phyloP scores from a whole-genome alignment of 1,140 invertebrate genomes.

The Brachionus calyciflorus region DNA sequence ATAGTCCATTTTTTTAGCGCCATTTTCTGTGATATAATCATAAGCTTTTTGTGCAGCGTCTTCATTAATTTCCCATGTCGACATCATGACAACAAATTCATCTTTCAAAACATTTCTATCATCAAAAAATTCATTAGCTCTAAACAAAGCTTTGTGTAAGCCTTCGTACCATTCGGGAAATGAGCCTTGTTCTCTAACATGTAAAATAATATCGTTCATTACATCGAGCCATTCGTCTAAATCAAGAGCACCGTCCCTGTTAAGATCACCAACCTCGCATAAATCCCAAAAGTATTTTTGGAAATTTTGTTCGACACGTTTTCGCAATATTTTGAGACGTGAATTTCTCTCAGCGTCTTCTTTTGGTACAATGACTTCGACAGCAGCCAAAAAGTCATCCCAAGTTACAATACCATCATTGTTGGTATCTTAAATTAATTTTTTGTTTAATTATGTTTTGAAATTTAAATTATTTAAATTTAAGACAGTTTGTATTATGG shows the following conservation, averaged over 20 bases:
- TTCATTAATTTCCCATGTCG: constrained; percentile 46
- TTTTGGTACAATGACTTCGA: constrained; percentile 39
- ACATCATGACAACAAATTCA: constrained; percentile 43
- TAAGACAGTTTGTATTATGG: no score
- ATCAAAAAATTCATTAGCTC: constrained; percentile 46
- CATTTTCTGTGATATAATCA: constrained; percentile 46
- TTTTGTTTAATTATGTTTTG: no score
- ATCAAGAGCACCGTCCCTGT: constrained; percentile 46
- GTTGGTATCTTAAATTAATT: constrained; percentile 30
- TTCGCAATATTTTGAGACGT: constrained; percentile 47
- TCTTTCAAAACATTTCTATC: constrained; percentile 39
- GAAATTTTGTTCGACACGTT: constrained; percentile 47
- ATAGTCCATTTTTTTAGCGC: constrained; percentile 45
- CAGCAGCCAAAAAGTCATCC: constrained; percentile 39
- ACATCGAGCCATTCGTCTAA: constrained; percentile 48
- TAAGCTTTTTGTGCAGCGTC: constrained; percentile 8
- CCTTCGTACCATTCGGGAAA: constrained; percentile 48
- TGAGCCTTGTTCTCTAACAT: constrained; percentile 16
- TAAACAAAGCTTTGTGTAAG: constrained; percentile 46
- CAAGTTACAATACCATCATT: constrained; percentile 47
- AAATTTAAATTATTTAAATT: no score
- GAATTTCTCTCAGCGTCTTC: constrained; percentile 46
- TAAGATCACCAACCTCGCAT: constrained; percentile 47
- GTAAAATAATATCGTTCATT: constrained; percentile 44
- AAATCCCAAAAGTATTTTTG: constrained; percentile 48